These are phyloP conservation scores for Sus scrofa DNA, from an alignment of 2,113 vertebrate genomes.

Conservation along the genomic window T2T-Sscrofa CM000819.6:10017501-10018000, in stretches of 20 bases:
- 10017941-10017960: not conserved
- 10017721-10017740: not conserved
- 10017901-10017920: not conserved
- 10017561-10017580: not conserved
- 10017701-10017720: not conserved
- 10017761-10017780: not conserved
- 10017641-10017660: not conserved
- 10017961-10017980: not conserved
- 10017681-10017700: not conserved
- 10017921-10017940: not conserved
- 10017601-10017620: not conserved
- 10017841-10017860: not conserved
- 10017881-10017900: too few relatives aligned
- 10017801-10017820: too few relatives aligned
- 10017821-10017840: not conserved
- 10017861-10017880: rapidly evolving
- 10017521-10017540: not conserved
- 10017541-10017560: not conserved
- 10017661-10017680: not conserved
- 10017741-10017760: not conserved
- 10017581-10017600: not conserved
- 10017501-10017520: not conserved
- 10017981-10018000: not conserved
- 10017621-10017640: not conserved
- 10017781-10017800: not conserved